Percentiles rank a stretch among this genome's conserved stretches.
These are phyloP conservation scores for Laothoe populi DNA, from an alignment of 2,888 invertebrate genomes.

Conservation along the genomic window DNA sequence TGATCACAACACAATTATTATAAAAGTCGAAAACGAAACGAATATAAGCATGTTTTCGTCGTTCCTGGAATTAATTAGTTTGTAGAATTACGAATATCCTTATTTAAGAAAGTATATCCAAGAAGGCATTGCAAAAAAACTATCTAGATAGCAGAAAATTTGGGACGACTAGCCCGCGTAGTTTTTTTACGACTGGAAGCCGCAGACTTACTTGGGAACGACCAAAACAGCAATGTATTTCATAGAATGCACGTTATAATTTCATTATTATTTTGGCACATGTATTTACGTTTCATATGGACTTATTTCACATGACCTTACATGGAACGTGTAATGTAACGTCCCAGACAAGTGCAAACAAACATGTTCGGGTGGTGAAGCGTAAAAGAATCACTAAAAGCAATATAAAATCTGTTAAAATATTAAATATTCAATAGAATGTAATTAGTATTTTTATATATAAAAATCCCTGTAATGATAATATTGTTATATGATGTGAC, in stretches of 20 bases:
- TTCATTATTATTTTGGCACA: conserved; percentile 68
- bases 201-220: neutral
- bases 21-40: conserved; percentile 33
- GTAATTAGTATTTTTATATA: conserved; percentile 80
- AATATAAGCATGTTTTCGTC: conserved; percentile 23
- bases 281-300: conserved; percentile 58
- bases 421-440: conserved; percentile 78
- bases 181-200: no score
- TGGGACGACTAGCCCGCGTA: no score
- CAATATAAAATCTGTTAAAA: conserved; percentile 72
- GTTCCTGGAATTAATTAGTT: neutral
- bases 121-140: no score
- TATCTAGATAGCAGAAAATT: no score
- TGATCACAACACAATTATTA: conserved; percentile 60
- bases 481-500: conserved; percentile 81
- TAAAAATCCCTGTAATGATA: conserved; percentile 83
- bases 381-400: conserved; percentile 62
- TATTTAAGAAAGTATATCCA: no score
- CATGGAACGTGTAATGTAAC: conserved; percentile 43
- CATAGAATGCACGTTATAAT: conserved; percentile 22
- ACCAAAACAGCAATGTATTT: conserved; percentile 8
- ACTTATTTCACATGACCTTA: conserved; percentile 54
- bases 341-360: conserved; percentile 45
- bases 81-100: neutral
- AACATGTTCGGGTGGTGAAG: conserved; percentile 41